Conservation (phyloP, 2,888 invertebrate species). For the Trachelus stipa region DNA sequence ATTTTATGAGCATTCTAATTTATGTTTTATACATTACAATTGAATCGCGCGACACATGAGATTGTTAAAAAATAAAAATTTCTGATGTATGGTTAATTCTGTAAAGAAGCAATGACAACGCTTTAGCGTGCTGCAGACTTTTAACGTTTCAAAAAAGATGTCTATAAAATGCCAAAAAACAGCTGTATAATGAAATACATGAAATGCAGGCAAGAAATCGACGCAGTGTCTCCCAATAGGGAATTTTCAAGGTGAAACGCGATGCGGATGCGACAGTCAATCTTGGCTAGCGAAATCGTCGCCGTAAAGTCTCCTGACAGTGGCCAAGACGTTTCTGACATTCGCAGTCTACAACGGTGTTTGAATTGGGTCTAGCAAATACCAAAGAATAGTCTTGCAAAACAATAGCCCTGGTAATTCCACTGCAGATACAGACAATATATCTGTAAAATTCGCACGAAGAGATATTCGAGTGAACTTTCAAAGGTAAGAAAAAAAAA, state of each 20-base stretch:
- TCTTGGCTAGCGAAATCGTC: neutral
- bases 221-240: neutral
- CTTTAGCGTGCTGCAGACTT: neutral
- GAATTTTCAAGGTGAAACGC: constrained; percentile 15
- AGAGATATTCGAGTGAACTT: neutral
- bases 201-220: neutral
- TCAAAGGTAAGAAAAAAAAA: neutral
- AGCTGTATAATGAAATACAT: neutral
- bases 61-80: neutral
- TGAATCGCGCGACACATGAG: neutral
- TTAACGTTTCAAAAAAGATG: no score
- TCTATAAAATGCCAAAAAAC: neutral
- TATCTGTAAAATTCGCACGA: neutral
- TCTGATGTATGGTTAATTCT: neutral
- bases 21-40: neutral
- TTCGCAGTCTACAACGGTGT: neutral
- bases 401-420: neutral
- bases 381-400: neutral
- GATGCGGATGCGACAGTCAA: constrained; percentile 15
- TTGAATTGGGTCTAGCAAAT: neutral
- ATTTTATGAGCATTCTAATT: neutral
- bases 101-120: neutral
- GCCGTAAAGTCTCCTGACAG: neutral
- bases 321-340: neutral
- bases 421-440: neutral